phyloP scores from a whole-genome alignment of 2,888 invertebrate species.

The Rotaria macrura region DNA sequence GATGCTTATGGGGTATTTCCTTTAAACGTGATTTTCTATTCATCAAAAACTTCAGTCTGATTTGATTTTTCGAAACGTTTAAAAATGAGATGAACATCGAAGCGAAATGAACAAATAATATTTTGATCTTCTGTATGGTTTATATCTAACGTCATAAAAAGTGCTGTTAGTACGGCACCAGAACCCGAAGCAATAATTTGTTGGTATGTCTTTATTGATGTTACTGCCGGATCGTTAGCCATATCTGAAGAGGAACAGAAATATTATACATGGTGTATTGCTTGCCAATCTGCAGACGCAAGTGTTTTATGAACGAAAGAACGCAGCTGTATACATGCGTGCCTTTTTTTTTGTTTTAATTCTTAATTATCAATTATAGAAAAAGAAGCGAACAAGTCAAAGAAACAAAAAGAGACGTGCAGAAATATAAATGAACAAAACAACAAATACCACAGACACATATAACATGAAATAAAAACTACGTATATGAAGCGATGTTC shows the following conservation, averaged over 20 bases:
- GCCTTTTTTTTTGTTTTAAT: background rate
- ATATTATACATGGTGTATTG: background rate
- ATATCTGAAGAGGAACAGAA: background rate
- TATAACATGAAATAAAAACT: background rate
- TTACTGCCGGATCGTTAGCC: background rate
- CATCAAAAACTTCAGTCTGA: too few relatives aligned
- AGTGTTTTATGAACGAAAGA: background rate
- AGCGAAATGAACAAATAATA: background rate
- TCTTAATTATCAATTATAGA: constrained; percentile 1
- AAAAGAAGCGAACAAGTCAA: background rate
- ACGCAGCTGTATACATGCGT: background rate
- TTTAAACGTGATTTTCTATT: too few relatives aligned
- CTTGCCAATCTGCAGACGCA: too few relatives aligned
- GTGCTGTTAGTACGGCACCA: constrained; percentile 62
- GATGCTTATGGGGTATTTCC: too few relatives aligned
- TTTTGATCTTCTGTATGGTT: background rate
- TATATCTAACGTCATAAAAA: constrained; percentile 64
- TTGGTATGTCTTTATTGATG: constrained; percentile 51
- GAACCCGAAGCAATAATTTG: constrained; percentile 75
- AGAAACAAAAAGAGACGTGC: background rate
- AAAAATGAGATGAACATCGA: background rate
- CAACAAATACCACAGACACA: background rate
- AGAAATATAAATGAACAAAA: background rate
- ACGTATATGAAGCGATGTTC: background rate
- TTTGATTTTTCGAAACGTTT: too few relatives aligned